A percentile compares a stretch with the other conserved stretches of the same genome.
Evolutionary conservation across 2,113 vertebrate species (phyloP).

Genomic region (Coreoperca whiteheadi): DNA sequence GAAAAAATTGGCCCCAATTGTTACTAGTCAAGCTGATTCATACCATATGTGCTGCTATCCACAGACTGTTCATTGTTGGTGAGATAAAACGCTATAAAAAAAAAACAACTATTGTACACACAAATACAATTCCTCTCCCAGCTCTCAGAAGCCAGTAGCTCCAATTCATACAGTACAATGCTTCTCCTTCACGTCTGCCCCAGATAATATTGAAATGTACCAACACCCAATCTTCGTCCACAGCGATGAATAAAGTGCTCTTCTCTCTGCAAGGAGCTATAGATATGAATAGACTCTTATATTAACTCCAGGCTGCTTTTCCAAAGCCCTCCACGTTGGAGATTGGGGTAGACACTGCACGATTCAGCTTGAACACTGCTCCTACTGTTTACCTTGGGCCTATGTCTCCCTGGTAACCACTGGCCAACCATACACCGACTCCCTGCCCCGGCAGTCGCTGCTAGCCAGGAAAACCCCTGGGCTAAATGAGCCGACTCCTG

Average conservation of each 20-base stretch:
- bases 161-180: constrained; percentile 46
- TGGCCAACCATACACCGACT: constrained; percentile 37
- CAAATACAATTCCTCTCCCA: constrained; percentile 43
- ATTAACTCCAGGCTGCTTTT: constrained; percentile 68
- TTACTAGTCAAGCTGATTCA: constrained; percentile 68
- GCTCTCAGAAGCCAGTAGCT: constrained; percentile 48
- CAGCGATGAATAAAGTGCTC: constrained; percentile 53
- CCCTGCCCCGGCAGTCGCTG: constrained; percentile 41
- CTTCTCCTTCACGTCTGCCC: constrained; percentile 44
- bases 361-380: constrained; percentile 86
- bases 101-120: constrained; percentile 63
- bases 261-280: constrained; percentile 45
- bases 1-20: constrained; percentile 42
- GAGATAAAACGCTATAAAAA: constrained; percentile 51
- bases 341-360: constrained; percentile 70
- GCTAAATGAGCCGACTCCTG: constrained; percentile 18
- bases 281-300: constrained; percentile 77
- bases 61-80: constrained; percentile 66
- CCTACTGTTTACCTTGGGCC: constrained; percentile 83
- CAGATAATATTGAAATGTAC: constrained; percentile 60
- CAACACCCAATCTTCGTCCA: constrained; percentile 33
- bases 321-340: constrained; percentile 61
- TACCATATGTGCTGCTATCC: constrained; percentile 57
- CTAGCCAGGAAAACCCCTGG: constrained; percentile 37
- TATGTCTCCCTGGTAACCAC: constrained; percentile 74